Evolutionary conservation across 2,888 invertebrate genomes (phyloP), one percentile per base, ranked within the genome.

Genomic region (Rotaria socialis): DNA sequence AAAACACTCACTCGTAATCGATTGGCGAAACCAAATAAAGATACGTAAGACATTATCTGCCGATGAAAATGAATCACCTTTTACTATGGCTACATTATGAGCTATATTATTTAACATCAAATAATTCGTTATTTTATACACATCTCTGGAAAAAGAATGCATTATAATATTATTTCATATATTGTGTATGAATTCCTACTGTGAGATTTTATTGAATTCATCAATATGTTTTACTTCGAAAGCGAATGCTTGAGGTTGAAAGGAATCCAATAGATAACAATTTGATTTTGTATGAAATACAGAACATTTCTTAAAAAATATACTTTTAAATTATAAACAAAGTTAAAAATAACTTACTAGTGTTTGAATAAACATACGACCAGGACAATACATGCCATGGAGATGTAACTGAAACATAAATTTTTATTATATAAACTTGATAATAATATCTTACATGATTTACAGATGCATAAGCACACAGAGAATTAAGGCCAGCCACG

Each of bases 61-160:
- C n/a, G 43, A 43, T 47, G 80, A 80, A 24, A 80, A 80, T 47
- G 80, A 80, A n/a, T 47, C 80, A 80, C 80, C 80, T 47, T 80
- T 80, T 14, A 47, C 10, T n/a, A 80, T 24, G 0, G 24, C 24
- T 1, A 80, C 6, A 80, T 80, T 80, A 43, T 80, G 80, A 8
- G 47, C 80, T 5, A 80, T 80, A n/a, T 80, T 47, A 41, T 80
- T 43, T 47, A 8, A n/a, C 24, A 8, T 47, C 2, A 43, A 47
- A 80, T 80, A 80, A 47, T 80, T 22, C 8, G 80, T 80, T 24
- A 80, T 47, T 24, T 10, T 47, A n/a, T 22, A 80, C 5, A 80
- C 80, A 47, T 24, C n/a, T n/a, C 80, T 80, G 14, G 50, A 50
- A 50, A 50, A 11, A 50, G 1, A 50, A 50, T 50, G 14, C 7